Evolutionary conservation across 2,797 vertebrate species (phyloP), one percentile per base, ranked within the genome.

Genomic region (Naso thynnoides): DNA sequence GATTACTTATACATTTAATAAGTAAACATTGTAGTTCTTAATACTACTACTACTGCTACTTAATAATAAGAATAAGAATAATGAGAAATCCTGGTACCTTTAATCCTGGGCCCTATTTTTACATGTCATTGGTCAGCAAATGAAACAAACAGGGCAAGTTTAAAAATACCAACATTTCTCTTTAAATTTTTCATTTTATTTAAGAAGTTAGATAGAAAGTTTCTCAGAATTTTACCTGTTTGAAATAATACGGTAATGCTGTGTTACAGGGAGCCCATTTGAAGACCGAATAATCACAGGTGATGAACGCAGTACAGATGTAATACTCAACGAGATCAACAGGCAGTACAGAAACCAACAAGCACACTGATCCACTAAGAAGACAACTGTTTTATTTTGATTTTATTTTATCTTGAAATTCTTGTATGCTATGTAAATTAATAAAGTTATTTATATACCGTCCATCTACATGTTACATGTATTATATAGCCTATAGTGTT

Each of bases 311-410:
- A 55, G 26, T 0, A 48, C 31, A 24, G 94, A 95, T 2, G 93
- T 94, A 36, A 60, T 94, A 38, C 82, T 91, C 65, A 95, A 95
- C 41, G 91, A 95, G 72, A 72, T 92, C 79, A 92, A 93, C 85
- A 76, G 70, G 2, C 81, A 82, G 26, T 8, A 73, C 47, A 86
- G 88, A 73, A 49, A 62, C 58, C 74, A 64, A 24, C 63, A 63
- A 15, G 16, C 4, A 0, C 15, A 65, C 42, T 88, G 63, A 90
- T 53, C 19, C 9, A 41, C 26, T 24, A 23, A 38, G 26, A 8
- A 44, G n/a, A 19, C 6, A 38, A 29, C 19, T n/a, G n/a, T n/a
- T n/a, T n/a, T n/a, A n/a, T n/a, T n/a, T n/a, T n/a, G n/a, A n/a
- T n/a, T n/a, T n/a, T n/a, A n/a, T 62, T 11, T 31, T 49, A 23